Percentiles rank a stretch among this genome's conserved stretches.
Conservation (phyloP, 2,888 invertebrate species). For the Drosophila neonasuta region DNA sequence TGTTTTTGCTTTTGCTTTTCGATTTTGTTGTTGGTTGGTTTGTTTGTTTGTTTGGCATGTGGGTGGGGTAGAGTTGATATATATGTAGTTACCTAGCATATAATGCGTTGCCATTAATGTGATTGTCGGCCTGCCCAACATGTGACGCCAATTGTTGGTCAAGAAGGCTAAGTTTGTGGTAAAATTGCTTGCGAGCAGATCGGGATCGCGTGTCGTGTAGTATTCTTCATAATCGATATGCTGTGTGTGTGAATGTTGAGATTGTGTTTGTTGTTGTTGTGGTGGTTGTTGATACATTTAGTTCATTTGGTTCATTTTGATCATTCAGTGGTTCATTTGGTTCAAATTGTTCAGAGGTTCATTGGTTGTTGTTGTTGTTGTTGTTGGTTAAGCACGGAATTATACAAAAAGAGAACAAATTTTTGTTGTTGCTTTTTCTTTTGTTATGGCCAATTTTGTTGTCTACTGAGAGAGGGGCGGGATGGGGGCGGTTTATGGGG, state of each 20-base stretch:
- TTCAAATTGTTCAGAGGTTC: constrained; percentile 12
- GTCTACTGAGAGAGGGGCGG: background rate
- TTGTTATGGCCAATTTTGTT: constrained; percentile 21
- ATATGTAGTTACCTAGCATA: constrained; percentile 88
- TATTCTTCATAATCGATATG: constrained; percentile 96
- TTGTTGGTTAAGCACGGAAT: constrained; percentile 43
- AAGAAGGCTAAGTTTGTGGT: constrained; percentile 96
- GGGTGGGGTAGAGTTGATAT: constrained; percentile 25
- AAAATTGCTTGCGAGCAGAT: constrained; percentile 96
- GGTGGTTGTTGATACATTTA: constrained; percentile 15
- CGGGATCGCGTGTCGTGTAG: constrained; percentile 98
- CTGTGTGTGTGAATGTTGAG: constrained; percentile 82
- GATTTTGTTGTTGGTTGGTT: constrained; percentile 13
- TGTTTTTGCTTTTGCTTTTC: constrained; percentile 7
- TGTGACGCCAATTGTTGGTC: constrained; percentile 97
- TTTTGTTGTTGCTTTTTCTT: constrained; percentile 21
- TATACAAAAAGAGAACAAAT: constrained; percentile 52
- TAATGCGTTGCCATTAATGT: constrained; percentile 93
- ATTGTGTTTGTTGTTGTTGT: constrained; percentile 17
- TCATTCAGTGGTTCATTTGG: constrained; percentile 10
- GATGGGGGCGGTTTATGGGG: background rate
- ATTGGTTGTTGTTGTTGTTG: constrained; percentile 28
- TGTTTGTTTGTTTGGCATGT: constrained; percentile 16
- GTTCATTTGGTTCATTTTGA: constrained; percentile 15
- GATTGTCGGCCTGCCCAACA: constrained; percentile 97